Percentiles rank a stretch among this genome's conserved stretches.
Conservation (phyloP, 2,888 invertebrate genomes). For the Andrena bicolor region DNA sequence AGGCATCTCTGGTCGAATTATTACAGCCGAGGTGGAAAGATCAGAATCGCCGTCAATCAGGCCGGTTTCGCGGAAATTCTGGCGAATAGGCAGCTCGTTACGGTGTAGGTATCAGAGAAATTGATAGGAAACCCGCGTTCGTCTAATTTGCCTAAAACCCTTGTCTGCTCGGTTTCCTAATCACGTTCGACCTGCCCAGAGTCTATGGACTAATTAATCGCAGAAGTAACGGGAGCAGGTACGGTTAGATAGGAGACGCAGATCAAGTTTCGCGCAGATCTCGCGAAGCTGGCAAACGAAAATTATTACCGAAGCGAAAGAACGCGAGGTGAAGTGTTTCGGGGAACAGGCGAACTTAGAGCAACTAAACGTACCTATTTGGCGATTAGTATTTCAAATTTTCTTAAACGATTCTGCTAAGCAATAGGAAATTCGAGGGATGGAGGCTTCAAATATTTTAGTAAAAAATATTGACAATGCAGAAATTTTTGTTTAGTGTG, state of each 20-base stretch:
- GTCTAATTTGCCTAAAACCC: constrained; percentile 53
- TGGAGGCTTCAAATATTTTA: neutral
- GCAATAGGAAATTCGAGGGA: neutral
- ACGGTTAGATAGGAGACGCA: constrained; percentile 27
- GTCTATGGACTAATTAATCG: constrained; percentile 57
- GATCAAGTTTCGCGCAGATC: neutral
- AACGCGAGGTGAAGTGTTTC: neutral
- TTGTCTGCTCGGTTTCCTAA: constrained; percentile 46
- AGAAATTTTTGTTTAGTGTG: too few species aligned
- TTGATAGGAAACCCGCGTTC: constrained; percentile 55
- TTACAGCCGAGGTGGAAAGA: neutral
- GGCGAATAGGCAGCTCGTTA: constrained; percentile 23
- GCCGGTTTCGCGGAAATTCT: constrained; percentile 14
- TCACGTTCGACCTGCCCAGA: constrained; percentile 29
- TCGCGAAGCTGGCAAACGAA: neutral
- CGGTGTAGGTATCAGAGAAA: constrained; percentile 34
- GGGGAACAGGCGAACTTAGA: neutral
- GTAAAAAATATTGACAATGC: too few species aligned
- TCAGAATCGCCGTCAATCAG: neutral
- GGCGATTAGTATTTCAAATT: neutral
- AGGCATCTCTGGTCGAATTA: neutral
- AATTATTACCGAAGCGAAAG: neutral
- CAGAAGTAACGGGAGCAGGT: constrained; percentile 33
- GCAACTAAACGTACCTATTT: neutral
- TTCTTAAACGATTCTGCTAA: neutral